Conservation (phyloP, 2,113 vertebrate genomes). For the Melanerpes aurifrons region DNA sequence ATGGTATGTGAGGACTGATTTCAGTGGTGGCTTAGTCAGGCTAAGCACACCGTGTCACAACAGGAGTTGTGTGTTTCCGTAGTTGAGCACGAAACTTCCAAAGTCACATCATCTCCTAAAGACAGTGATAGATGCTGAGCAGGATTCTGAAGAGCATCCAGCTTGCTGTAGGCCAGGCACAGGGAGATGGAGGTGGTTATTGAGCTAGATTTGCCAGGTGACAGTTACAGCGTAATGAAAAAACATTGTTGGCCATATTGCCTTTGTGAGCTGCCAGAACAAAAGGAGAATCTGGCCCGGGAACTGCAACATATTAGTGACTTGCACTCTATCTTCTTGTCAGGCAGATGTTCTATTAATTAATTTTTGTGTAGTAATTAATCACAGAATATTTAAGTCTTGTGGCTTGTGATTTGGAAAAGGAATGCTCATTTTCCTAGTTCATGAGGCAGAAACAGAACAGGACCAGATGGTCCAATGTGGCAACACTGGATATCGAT, state of each 20-base stretch:
- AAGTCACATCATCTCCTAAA: background rate
- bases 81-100: background rate
- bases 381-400: conserved; percentile 50
- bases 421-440: conserved; percentile 38
- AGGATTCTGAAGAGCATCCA: conserved; percentile 4
- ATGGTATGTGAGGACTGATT: background rate
- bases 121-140: background rate
- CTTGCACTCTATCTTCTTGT: conserved; percentile 42
- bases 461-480: conserved; percentile 32
- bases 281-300: background rate
- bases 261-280: conserved; percentile 41
- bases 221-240: background rate
- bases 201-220: background rate
- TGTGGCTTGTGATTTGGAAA: conserved; percentile 37
- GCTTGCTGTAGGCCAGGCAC: background rate
- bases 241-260: conserved; percentile 13
- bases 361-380: conserved; percentile 47
- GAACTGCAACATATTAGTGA: background rate
- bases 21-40: background rate
- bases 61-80: background rate
- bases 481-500: background rate
- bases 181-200: background rate
- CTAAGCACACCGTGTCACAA: background rate
- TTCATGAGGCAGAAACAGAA: conserved; percentile 61
- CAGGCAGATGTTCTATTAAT: conserved; percentile 66